phyloP scores from a whole-genome alignment of 2,797 vertebrate species.

The Poeciliopsis turneri region DNA sequence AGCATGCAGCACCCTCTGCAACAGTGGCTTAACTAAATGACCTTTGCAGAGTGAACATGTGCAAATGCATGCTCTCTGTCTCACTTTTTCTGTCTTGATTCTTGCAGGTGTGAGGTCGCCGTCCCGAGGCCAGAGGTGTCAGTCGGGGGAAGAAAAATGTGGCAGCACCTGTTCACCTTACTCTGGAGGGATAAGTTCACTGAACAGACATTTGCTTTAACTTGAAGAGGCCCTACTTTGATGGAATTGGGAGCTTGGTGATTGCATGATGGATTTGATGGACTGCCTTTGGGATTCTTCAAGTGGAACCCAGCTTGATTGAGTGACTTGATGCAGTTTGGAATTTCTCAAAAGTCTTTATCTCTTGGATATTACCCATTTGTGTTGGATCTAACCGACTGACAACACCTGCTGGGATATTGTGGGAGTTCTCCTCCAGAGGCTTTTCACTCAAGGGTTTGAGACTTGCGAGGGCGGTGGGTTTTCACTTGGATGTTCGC shows the following conservation, averaged over 20 bases:
- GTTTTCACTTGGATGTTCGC: slow-evolving; percentile 68
- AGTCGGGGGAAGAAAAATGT: slow-evolving; percentile 69
- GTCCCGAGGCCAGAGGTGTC: slow-evolving; percentile 61
- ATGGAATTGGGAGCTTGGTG: slow-evolving; percentile 57
- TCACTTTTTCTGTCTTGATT: slow-evolving; percentile 50
- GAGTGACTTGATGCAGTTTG: slow-evolving; percentile 37
- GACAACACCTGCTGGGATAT: slow-evolving; percentile 81
- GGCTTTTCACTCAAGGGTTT: slow-evolving; percentile 59
- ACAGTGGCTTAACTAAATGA: slow-evolving; percentile 62
- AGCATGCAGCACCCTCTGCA: slow-evolving; percentile 44
- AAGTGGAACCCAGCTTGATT: slow-evolving; percentile 54
- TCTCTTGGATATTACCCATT: slow-evolving; percentile 81
- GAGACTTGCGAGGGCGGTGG: slow-evolving; percentile 38
- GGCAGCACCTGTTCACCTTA: slow-evolving; percentile 61
- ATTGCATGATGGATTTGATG: slow-evolving; percentile 67
- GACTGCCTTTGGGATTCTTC: slow-evolving; percentile 63
- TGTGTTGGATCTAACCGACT: slow-evolving; percentile 76
- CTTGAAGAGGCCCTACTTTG: slow-evolving; percentile 62
- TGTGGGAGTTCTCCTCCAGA: slow-evolving; percentile 73
- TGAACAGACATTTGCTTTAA: slow-evolving; percentile 71
- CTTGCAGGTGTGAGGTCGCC: slow-evolving; percentile 70
- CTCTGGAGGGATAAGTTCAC: slow-evolving; percentile 63
- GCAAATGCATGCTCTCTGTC: slow-evolving; percentile 66
- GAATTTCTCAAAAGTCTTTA: slow-evolving; percentile 45
- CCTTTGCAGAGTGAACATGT: slow-evolving; percentile 66